Conservation (phyloP, 2,113 vertebrate species). For the Alligator sinensis region DNA sequence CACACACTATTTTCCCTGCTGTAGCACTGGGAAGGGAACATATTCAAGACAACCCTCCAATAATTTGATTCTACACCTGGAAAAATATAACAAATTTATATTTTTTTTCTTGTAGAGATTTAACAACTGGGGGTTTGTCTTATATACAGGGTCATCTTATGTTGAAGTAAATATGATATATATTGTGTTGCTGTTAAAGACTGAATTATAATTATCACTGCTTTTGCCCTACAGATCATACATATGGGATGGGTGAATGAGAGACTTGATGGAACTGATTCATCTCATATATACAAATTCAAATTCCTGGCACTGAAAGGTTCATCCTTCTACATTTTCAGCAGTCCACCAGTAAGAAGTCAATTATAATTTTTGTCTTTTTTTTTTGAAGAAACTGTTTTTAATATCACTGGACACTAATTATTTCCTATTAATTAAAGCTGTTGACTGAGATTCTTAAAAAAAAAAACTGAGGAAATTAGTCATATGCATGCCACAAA, state of each 20-base stretch:
- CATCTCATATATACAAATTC: constrained; percentile 77
- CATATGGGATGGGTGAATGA: constrained; percentile 95
- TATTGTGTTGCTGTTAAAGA: background rate
- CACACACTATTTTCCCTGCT: too few species aligned
- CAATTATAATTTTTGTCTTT: background rate
- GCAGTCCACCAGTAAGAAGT: constrained; percentile 88
- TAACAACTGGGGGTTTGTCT: too few species aligned
- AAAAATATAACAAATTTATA: too few species aligned
- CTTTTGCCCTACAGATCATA: constrained; percentile 85
- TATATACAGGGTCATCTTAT: background rate
- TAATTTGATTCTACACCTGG: too few species aligned
- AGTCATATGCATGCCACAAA: background rate
- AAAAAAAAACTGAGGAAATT: background rate
- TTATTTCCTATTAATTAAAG: background rate
- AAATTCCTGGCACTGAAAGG: constrained; percentile 93
- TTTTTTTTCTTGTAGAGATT: too few species aligned
- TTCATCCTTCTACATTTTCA: constrained; percentile 89
- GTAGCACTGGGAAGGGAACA: too few species aligned
- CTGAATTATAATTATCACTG: constrained; percentile 60
- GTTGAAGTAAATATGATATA: background rate
- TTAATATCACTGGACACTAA: background rate
- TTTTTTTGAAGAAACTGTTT: background rate
- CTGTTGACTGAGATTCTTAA: background rate
- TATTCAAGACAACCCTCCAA: too few species aligned
- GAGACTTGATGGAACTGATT: constrained; percentile 79